These are phyloP conservation scores for Tubulanus polymorphus DNA, from an alignment of 2,888 invertebrate species.

Conservation along the genomic window DNA sequence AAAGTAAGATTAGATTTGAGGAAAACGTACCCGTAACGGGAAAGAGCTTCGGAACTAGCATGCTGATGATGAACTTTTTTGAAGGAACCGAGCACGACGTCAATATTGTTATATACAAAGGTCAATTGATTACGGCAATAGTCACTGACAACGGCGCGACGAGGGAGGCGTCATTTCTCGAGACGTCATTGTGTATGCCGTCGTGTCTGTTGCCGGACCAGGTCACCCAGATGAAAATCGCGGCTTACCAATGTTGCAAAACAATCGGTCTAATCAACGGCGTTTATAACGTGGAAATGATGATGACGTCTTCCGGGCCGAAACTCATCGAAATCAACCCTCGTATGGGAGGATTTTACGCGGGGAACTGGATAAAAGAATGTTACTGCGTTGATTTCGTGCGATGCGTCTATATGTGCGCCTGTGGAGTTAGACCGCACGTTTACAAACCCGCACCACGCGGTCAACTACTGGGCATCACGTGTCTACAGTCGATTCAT, in stretches of 20 bases:
- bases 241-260: slow-evolving; percentile 23
- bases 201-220: neutral
- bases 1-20: slow-evolving; percentile 16
- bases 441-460: neutral
- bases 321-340: slow-evolving; percentile 32
- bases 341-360: slow-evolving; percentile 29
- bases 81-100: slow-evolving; percentile 32
- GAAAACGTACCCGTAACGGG: slow-evolving; percentile 26
- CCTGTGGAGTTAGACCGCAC: slow-evolving; percentile 3
- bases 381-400: slow-evolving; percentile 23
- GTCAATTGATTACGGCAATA: slow-evolving; percentile 28
- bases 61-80: slow-evolving; percentile 26
- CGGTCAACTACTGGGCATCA: slow-evolving; percentile 4
- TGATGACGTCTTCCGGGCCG: slow-evolving; percentile 28
- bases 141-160: slow-evolving; percentile 35
- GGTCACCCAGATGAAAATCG: neutral
- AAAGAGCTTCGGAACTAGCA: slow-evolving; percentile 24
- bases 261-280: slow-evolving; percentile 18
- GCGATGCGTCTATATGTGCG: neutral
- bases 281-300: slow-evolving; percentile 29
- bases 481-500: neutral
- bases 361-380: slow-evolving; percentile 25
- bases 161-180: slow-evolving; percentile 22
- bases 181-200: slow-evolving; percentile 30
- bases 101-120: slow-evolving; percentile 26